Base-by-base conservation (phyloP, 2,113 vertebrate genomes). In the Apaloderma vittatum region DNA sequence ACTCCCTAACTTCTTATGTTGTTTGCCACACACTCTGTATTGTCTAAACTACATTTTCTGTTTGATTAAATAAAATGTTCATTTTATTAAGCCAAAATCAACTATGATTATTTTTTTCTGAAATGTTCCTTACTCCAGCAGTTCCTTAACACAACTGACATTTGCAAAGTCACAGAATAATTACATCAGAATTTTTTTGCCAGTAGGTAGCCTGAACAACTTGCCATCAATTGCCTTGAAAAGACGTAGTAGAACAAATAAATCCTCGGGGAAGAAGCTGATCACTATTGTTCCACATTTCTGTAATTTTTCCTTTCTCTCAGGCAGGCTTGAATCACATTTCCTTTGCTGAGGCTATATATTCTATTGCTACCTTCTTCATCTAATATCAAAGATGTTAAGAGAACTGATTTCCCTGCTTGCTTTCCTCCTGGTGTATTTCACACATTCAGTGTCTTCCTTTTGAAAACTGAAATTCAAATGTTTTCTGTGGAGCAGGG, bases 151-250 rank as follows among this genome's bases (percentile, higher is more conserved):
- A 75, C 6, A 34, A 68, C n/a, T 46, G 46, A 63, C 58, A 91
- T 90, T 88, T 97, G 23, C 65, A 78, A 88, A 92, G 45, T 84
- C 68, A 88, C 32, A 78, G 12, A 86, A n/a, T 55, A 93, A 71
- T 86, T 71, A 30, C 13, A 77, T 32, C 13, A 52, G 51, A 77
- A 43, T 2, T 36, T 78, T 95, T 85, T 80, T 86, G 26, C 62
- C 8, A 52, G 36, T 72, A 91, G 37, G 10, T 85, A 62, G 20
- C 55, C 72, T 45, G 76, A 88, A 63, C 43, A 83, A 37, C 71
- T 61, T 36, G 43, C 19, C 16, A 37, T 62, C 51, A 92, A n/a
- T 80, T 90, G 59, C 15, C 36, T 45, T 80, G 52, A 55, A 92
- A 92, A 70, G 43, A 57, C 8, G 20, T 11, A 70, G n/a, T 4